Evolutionary conservation across 1,140 invertebrate species (phyloP), one percentile per base, ranked within the genome.

Genomic region (Amphibalanus amphitrite): DNA sequence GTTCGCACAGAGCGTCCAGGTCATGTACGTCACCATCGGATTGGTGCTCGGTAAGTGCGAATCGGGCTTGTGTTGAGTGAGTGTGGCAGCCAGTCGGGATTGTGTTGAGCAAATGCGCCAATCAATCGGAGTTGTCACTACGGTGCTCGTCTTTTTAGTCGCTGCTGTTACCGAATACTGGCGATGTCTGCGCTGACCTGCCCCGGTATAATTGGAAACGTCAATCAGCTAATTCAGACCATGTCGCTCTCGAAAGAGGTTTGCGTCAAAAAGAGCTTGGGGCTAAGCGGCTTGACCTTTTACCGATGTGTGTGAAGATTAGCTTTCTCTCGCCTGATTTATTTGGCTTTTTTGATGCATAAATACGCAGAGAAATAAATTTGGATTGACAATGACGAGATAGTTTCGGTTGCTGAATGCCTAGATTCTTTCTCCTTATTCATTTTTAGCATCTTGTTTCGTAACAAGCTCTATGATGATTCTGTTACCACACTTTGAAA

Each of bases 11-110:
- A 92, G 86, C 79, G 85, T 95, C 15, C 80, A 85, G n/a, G 89
- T 85, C 26, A 82, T 96, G 0, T 95, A 91, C 77, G 82, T 97
- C 69, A 92, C 92, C 0, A 90, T 95, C 73, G 93, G 94, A 20
- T 79, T 97, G 10, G 88, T 92, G 72, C 86, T 92, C 74, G 87
- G 88, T 87, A 81, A 80, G 79, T 79, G 72, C 13, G 26, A n/a
- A 30, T 40, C 26, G 8, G 71, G 25, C 29, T 74, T 17, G 20
- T n/a, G 0, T 23, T 72, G 17, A 15, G 28, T 69, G 29, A 67
- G 29, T 71, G 28, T n/a, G 23, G 0, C 95, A 91, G 77, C 82
- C 97, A 28, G 0, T 68, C 15, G 64, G 68, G 10, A 17, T 71
- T 10, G 17, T 71, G 1, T 26, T 71, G 4, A 28, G 64, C 69